Evolutionary conservation across 2,113 vertebrate genomes (phyloP).

Genomic region (Sinosuthora webbiana): DNA sequence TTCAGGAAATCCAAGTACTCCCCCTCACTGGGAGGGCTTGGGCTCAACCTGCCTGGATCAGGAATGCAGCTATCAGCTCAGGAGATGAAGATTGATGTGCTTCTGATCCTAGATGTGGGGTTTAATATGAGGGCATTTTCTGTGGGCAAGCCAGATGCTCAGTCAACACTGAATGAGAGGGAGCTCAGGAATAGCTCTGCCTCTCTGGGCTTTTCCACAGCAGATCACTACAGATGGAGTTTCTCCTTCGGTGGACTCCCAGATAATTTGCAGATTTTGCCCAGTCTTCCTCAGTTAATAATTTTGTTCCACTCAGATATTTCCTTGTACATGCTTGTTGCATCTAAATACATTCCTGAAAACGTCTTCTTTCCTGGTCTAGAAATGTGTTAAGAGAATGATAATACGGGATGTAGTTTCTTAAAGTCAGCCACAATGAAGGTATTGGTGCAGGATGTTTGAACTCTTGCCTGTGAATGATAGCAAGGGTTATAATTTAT

Average conservation of each 20-base stretch:
- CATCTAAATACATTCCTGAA: not conserved
- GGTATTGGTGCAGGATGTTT: not conserved
- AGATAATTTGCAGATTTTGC: not conserved
- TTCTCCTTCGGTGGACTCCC: not conserved
- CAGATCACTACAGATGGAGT: not conserved
- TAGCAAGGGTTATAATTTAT: not conserved
- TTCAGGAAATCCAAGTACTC: conserved; percentile 35
- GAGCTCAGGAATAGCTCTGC: not conserved
- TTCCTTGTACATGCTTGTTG: not conserved
- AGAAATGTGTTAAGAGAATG: not conserved
- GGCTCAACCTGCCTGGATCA: conserved; percentile 14
- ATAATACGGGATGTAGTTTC: not conserved
- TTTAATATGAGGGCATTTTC: conserved; percentile 26
- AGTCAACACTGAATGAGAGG: not conserved
- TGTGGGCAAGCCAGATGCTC: not conserved
- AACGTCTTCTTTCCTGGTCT: not conserved
- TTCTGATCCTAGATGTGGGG: not conserved
- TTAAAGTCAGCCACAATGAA: not conserved
- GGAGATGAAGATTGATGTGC: conserved; percentile 37
- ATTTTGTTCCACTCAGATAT: not conserved
- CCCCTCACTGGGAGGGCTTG: conserved; percentile 27
- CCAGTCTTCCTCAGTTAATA: not conserved
- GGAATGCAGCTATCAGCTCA: conserved; percentile 5
- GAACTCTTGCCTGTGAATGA: not conserved
- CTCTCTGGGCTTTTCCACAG: not conserved